Conservation (phyloP, 92 coral and sea anemone genomes). For the Zoanthus gigantus region DNA sequence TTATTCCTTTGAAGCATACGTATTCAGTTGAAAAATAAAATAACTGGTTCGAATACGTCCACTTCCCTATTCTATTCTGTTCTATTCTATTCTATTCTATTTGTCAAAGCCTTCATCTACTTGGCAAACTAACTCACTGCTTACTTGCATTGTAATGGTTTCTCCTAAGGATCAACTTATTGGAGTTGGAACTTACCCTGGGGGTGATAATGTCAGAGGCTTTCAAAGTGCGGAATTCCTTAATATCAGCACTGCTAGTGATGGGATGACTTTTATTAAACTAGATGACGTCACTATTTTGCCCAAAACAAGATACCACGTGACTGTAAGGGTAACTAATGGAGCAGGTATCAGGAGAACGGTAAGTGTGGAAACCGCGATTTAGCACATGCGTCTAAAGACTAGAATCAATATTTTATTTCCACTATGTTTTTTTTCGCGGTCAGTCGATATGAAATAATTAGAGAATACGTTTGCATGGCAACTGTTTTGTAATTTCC, state of each 20-base stretch:
- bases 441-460: no score
- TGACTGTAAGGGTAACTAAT: slow-evolving; percentile 83
- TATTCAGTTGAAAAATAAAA: no score
- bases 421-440: no score
- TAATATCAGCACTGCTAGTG: slow-evolving; percentile 32
- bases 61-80: neutral
- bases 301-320: slow-evolving; percentile 86
- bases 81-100: no score
- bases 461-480: no score
- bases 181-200: slow-evolving; percentile 93
- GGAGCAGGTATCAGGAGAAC: slow-evolving; percentile 88
- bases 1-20: no score
- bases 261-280: slow-evolving; percentile 62
- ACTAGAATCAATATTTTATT: neutral
- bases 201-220: slow-evolving; percentile 79
- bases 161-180: slow-evolving; percentile 49
- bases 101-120: neutral
- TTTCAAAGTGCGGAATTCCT: slow-evolving; percentile 54
- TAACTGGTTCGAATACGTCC: no score
- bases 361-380: neutral
- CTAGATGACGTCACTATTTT: slow-evolving; percentile 64
- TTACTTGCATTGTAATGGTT: neutral
- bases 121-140: neutral
- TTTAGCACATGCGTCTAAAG: neutral
- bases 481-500: no score